Percentiles rank a stretch among this genome's conserved stretches.
phyloP scores from a whole-genome alignment of 2,797 vertebrate genomes.

The Lepidocolaptes lacrymiger region DNA sequence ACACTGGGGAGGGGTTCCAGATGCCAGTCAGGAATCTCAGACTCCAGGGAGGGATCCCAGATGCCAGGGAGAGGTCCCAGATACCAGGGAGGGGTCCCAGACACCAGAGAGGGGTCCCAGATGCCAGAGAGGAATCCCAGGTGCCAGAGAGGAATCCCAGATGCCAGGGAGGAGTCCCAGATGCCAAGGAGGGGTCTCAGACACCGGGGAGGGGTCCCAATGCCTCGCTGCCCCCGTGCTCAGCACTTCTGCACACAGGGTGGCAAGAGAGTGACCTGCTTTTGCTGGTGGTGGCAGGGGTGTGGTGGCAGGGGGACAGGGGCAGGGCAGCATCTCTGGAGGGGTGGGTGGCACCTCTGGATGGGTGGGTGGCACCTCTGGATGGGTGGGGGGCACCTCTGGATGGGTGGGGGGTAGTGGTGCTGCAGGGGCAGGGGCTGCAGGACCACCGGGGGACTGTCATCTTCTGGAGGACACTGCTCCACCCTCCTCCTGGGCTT shows the following conservation, averaged over 20 bases:
- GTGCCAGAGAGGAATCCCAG: too few relatives aligned
- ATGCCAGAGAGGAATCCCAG: too few relatives aligned
- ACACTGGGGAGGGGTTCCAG: too few relatives aligned
- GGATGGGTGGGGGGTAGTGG: background rate
- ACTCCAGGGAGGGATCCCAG: too few relatives aligned
- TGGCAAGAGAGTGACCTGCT: background rate
- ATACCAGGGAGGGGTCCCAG: too few relatives aligned
- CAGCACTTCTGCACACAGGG: slow-evolving; percentile 19
- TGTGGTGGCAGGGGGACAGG: fast-evolving
- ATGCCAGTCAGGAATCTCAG: too few relatives aligned
- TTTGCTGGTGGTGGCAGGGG: background rate
- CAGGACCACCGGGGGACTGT: background rate
- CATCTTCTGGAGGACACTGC: background rate
- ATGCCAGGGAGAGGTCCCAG: too few relatives aligned
- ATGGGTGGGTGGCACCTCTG: fast-evolving
- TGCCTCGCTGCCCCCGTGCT: background rate
- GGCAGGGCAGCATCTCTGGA: background rate
- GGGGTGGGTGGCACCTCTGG: background rate
- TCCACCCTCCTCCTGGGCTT: background rate
- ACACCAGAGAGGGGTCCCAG: too few relatives aligned
- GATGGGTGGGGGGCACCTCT: background rate
- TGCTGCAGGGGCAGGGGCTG: background rate
- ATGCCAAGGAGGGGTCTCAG: too few relatives aligned
- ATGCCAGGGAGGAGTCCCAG: too few relatives aligned
- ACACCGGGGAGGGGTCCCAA: too few relatives aligned